Base-by-base conservation (phyloP, 2,113 vertebrate genomes). In the Gymnocephalus cernua region DNA sequence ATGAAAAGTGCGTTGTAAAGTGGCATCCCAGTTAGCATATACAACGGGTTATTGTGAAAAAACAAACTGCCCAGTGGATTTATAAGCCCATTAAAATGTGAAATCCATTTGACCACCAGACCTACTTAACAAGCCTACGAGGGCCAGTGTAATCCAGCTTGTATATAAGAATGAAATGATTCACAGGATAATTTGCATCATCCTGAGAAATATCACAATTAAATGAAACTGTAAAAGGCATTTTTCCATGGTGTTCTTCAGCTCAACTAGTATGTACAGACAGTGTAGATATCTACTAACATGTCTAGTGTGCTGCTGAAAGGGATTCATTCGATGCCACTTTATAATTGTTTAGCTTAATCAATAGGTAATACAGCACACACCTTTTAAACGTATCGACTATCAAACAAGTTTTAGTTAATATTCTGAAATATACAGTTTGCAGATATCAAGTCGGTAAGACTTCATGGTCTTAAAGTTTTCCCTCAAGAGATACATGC, bases 81-180 rank as follows among this genome's bases (percentile, higher is more conserved):
- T 67, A 86, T 87, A 91, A 91, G 82, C 86, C 71, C 83, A 89
- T 93, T 90, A 91, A 87, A 65, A 84, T 82, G 74, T 86, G 79
- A 91, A 90, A 93, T 90, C 89, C 88, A 86, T 87, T 84, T 77
- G 77, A 92, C 89, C 86, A 88, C 45, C 53, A 70, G 80, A 76
- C 61, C 64, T 68, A 76, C 77, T 89, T 87, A 86, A 72, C 73
- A 82, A 70, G 38, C 74, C 80, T 65, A 80, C 61, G 11, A 84
- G 79, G 84, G 58, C 78, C 58, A 5, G 14, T 23, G 10, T 89
- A 87, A 89, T 91, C 87, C 88, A 73, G 85, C 35, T 69, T 74
- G 51, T 50, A 45, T 62, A 47, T 41, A 61, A 19, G 21, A 21
- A 58, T 54, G 23, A 69, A 79, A 84, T 56, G 61, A 88, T 66